A percentile compares a stretch with the other conserved stretches of the same genome.
phyloP scores from a whole-genome alignment of 2,797 vertebrate species.

The Sebastes hopkinsi region DNA sequence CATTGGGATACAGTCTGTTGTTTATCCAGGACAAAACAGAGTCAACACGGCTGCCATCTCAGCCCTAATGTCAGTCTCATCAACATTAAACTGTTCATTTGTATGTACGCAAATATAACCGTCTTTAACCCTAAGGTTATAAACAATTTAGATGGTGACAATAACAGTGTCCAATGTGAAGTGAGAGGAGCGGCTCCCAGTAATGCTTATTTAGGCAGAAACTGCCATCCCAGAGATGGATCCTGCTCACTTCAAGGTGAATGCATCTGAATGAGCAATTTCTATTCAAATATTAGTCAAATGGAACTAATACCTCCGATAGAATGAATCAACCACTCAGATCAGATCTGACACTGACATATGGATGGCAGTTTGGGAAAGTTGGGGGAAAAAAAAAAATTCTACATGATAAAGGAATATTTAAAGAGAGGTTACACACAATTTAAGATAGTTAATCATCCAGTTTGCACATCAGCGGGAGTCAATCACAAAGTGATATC shows the following conservation, averaged over 20 bases:
- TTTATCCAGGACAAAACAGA: background rate
- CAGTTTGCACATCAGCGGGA: conserved; percentile 38
- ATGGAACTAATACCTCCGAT: conserved; percentile 73
- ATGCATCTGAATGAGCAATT: conserved; percentile 70
- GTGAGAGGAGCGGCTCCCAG: conserved; percentile 26
- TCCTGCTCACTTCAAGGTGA: conserved; percentile 71
- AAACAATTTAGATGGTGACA: conserved; percentile 66
- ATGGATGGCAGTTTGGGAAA: conserved; percentile 46
- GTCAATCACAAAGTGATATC: conserved; percentile 29
- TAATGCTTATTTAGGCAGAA: conserved; percentile 62
- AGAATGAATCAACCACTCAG: conserved; percentile 63
- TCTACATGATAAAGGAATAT: conserved; percentile 18
- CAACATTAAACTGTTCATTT: conserved; percentile 64
- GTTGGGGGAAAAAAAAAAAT: conserved; percentile 49
- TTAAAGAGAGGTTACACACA: conserved; percentile 34
- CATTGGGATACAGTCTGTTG: background rate
- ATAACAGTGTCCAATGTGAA: conserved; percentile 57
- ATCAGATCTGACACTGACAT: conserved; percentile 68
- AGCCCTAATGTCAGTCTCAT: conserved; percentile 60
- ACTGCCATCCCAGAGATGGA: conserved; percentile 57
- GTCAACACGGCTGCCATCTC: conserved; percentile 16
- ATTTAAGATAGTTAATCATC: conserved; percentile 53
- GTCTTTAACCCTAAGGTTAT: conserved; percentile 70
- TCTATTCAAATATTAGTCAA: conserved; percentile 71
- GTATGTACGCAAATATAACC: conserved; percentile 63